Base-by-base conservation (phyloP, 2,113 vertebrate genomes). In the Clinocottus analis region DNA sequence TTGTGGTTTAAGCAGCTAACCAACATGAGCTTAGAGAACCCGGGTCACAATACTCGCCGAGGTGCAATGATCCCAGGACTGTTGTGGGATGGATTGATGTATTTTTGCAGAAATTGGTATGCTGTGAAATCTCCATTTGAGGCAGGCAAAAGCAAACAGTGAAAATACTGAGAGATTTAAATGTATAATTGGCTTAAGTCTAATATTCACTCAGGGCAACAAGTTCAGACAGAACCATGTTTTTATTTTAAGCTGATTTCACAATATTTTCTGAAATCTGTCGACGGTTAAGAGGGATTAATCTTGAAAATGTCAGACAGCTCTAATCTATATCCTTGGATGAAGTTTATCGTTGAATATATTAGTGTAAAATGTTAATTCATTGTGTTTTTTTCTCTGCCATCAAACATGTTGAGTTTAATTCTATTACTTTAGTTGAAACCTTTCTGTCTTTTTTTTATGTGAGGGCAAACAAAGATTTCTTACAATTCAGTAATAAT, bases 1-100 rank as follows among this genome's bases (percentile, higher is more conserved):
- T 67, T 69, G 67, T 27, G 62, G 66, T 84, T 85, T 79, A 56
- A 79, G 55, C 27, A 85, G 61, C 73, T 62, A 75, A 79, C 51
- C 35, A 41, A 37, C 72, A 58, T 73, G 55, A 62, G 37, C 39
- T 37, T 25, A 63, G 49, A 62, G 77, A 64, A 73, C 47, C 59
- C 31, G 37, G 19, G 25, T 79, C 33, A 56, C 53, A 74, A 75
- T 65, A 79, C 8, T 66, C 14, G 14, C 2, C 7, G 3, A 53
- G 76, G 58, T 65, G 82, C 45, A 63, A n/a, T 25, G 56, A 79
- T 79, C 33, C 35, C 29, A 29, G 11, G 19, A 17, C 56, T 74
- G 45, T 59, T 76, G 63, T 47, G 51, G 56, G 63, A 75, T 45
- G 60, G 71, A 63, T 53, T 73, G 56, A 55, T 62, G 47, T 58